Evolutionary conservation across 2,113 vertebrate species (phyloP).

Genomic region (Chionis minor): DNA sequence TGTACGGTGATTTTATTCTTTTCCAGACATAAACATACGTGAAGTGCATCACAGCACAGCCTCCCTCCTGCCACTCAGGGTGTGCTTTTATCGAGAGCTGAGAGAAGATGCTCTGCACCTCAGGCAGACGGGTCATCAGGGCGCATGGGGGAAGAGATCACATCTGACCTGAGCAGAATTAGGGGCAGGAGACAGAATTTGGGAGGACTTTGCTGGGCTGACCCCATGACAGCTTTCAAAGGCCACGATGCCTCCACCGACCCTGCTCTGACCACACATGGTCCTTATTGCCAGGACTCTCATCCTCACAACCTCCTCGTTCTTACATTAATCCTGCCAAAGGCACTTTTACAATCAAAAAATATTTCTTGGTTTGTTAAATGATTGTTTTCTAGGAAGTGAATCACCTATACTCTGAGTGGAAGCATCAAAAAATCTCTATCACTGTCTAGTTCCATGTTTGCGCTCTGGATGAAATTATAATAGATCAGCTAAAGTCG

Average conservation of each 20-base stretch:
- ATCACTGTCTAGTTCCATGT: not conserved
- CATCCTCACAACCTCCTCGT: not conserved
- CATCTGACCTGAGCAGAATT: not conserved
- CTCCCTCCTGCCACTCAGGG: not conserved
- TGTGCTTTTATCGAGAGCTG: not conserved
- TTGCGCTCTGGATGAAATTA: not conserved
- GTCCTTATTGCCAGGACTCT: not conserved
- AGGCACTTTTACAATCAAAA: not conserved
- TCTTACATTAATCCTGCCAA: not conserved
- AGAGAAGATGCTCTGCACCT: not conserved
- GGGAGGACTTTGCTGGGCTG: not conserved
- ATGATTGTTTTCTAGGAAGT: not conserved
- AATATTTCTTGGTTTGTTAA: not conserved
- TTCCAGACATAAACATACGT: not conserved
- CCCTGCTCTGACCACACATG: not conserved
- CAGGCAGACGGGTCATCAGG: not conserved
- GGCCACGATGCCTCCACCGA: not conserved
- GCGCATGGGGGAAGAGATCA: not conserved
- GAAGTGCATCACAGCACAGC: not conserved
- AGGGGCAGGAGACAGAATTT: not conserved
- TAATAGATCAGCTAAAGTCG: not conserved
- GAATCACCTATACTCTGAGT: not conserved
- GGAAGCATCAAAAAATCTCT: conserved; percentile 7
- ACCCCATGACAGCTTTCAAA: not conserved
- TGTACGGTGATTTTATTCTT: not conserved